Evolutionary conservation across 2,113 vertebrate genomes (phyloP), one percentile per base, ranked within the genome.

Genomic region (Oncorhynchus tshawytscha): DNA sequence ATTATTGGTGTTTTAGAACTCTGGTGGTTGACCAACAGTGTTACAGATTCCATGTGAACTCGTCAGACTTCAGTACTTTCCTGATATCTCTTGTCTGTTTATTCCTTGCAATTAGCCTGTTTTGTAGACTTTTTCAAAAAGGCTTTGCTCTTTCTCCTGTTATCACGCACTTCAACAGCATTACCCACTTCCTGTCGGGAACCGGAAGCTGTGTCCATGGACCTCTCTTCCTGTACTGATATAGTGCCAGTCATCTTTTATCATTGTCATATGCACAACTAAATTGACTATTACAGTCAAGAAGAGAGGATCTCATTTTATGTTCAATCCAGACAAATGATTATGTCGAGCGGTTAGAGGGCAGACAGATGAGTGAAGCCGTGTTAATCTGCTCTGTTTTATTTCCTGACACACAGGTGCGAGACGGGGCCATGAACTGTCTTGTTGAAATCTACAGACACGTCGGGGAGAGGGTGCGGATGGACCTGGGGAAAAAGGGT

Each of bases 371-470:
- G 15, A 18, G 29, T 68, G 67, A 20, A 68, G 67, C 51, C 51
- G 5, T 18, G n/a, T 20, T 45, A 13, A 54, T 34, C 18, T 59
- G 29, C 18, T 12, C 2, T 71, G 31, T 65, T 54, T 0, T 60
- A 3, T 79, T 25, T 20, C 24, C 24, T 31, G 22, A 51, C 29
- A 15, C 49, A 11, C 49, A 99, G 97, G 97, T 99, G 89, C 96
- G 97, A 78, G 97, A 99, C 70, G 95, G 95, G 77, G 97, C 97
- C 88, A 96, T 99, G 94, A 96, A 93, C 92, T 96, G 96, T 85
- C 94, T 99, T 71, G 95, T 99, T 82, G 97, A 99, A 88, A 99
- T 99, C 87, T 99, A 99, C 91, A 96, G 96, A 85, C 97, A 99
- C 4, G 97, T 99, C 0, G 97, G 97, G 66, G 97, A 99, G 75